phyloP scores from a whole-genome alignment of 2,888 invertebrate genomes.

The Drosophila buzzatii region DNA sequence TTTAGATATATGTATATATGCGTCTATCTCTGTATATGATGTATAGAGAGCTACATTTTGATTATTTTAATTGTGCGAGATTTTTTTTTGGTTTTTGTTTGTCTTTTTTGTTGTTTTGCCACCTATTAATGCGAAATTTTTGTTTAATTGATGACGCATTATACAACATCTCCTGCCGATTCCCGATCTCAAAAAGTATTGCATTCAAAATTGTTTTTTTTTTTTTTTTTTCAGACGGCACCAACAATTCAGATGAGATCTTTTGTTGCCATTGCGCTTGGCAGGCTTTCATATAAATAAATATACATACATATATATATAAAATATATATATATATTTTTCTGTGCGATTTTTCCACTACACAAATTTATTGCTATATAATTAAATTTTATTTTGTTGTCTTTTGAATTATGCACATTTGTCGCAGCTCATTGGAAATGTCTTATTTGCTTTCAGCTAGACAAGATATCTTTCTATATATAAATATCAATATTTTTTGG shows the following conservation, averaged over 20 bases:
- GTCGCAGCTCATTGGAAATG: constrained; percentile 63
- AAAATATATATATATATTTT: constrained; percentile 33
- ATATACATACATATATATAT: not conserved
- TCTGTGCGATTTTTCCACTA: constrained; percentile 38
- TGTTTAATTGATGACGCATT: constrained; percentile 78
- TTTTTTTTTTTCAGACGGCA: constrained; percentile 76
- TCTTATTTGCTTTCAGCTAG: constrained; percentile 13
- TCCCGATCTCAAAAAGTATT: constrained; percentile 27
- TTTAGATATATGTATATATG: not conserved
- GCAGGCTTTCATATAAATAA: constrained; percentile 21
- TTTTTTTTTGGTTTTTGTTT: constrained; percentile 25
- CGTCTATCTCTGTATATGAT: constrained; percentile 9
- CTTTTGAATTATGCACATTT: constrained; percentile 64
- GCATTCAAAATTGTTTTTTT: constrained; percentile 37
- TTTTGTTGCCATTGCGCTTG: constrained; percentile 62
- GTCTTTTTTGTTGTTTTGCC: constrained; percentile 26
- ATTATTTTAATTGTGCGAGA: constrained; percentile 63
- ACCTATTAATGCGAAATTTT: constrained; percentile 75
- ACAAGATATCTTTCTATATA: constrained; percentile 14
- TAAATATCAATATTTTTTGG: constrained; percentile 26
- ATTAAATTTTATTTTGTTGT: constrained; percentile 72
- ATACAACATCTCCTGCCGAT: constrained; percentile 13
- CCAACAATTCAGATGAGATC: constrained; percentile 66
- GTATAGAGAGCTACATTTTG: constrained; percentile 28
- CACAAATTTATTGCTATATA: constrained; percentile 73